Evolutionary conservation across 1,140 invertebrate species (phyloP).

Genomic region (Oncopodura yosiiana): DNA sequence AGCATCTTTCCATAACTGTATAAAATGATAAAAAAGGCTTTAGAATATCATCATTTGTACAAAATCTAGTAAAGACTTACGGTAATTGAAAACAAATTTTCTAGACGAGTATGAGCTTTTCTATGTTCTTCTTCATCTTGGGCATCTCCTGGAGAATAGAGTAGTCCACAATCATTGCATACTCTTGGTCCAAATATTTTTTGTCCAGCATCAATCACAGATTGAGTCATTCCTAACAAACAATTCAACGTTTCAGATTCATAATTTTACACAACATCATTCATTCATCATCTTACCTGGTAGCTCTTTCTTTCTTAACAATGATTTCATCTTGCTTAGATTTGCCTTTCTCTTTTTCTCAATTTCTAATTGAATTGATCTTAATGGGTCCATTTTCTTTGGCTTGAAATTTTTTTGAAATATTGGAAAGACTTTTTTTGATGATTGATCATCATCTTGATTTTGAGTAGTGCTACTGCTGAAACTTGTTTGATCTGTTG

Average conservation of each 20-base stretch:
- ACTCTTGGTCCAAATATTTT: constrained; percentile 26
- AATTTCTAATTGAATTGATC: constrained; percentile 15
- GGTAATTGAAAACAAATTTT: constrained; percentile 25
- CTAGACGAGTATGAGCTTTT: constrained; percentile 27
- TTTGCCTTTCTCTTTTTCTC: constrained; percentile 17
- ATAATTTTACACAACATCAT: too few relatives aligned
- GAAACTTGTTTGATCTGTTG: too few relatives aligned
- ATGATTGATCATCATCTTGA: too few relatives aligned
- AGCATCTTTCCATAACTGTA: too few relatives aligned
- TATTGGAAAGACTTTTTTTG: constrained; percentile 28
- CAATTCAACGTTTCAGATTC: background rate
- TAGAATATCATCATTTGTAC: too few relatives aligned
- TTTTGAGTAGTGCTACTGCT: too few relatives aligned
- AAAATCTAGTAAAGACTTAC: too few relatives aligned
- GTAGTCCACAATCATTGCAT: constrained; percentile 30
- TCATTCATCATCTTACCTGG: too few relatives aligned
- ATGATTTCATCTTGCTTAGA: constrained; percentile 8
- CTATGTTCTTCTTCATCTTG: constrained; percentile 31
- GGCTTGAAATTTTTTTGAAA: constrained; percentile 28
- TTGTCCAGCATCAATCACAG: constrained; percentile 32
- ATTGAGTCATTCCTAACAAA: constrained; percentile 27
- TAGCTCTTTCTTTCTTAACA: constrained; percentile 28
- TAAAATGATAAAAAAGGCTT: too few relatives aligned
- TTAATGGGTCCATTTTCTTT: constrained; percentile 10
- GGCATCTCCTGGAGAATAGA: constrained; percentile 32